These are phyloP conservation scores for Sinosuthora webbiana DNA, from an alignment of 2,113 vertebrate genomes.

Conservation along the genomic window DNA sequence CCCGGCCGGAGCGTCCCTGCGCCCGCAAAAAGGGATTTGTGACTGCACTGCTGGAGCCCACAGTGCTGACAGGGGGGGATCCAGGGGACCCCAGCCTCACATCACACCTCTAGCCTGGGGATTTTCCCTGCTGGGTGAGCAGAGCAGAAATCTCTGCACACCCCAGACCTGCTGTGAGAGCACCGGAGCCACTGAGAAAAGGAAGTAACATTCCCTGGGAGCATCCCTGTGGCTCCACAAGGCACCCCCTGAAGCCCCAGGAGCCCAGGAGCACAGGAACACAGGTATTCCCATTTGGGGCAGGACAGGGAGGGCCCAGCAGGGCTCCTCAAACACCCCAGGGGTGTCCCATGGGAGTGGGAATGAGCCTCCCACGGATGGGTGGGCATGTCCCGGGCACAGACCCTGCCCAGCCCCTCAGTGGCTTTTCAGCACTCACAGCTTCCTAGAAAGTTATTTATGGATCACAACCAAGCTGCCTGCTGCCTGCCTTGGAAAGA, in stretches of 20 bases:
- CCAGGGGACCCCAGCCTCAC: fast-evolving
- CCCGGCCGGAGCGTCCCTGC: fast-evolving
- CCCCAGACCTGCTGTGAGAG: neutral
- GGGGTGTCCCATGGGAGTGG: neutral
- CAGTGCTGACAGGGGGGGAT: fast-evolving
- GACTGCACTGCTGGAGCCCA: fast-evolving
- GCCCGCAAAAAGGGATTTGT: neutral
- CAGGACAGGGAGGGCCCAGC: neutral
- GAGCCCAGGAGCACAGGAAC: fast-evolving
- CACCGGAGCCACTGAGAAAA: fast-evolving
- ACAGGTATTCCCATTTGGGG: fast-evolving
- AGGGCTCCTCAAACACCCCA: neutral
- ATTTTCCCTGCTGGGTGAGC: neutral
- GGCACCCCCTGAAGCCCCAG: neutral
- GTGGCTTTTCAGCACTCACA: neutral
- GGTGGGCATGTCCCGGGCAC: neutral
- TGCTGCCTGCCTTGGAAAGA: neutral
- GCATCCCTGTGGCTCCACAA: neutral
- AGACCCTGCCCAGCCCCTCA: neutral
- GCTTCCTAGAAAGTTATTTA: slow-evolving; percentile 32
- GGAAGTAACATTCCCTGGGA: neutral
- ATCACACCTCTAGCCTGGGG: neutral
- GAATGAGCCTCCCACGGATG: neutral
- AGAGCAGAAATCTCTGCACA: neutral
- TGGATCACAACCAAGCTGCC: neutral